phyloP scores from a whole-genome alignment of 2,797 vertebrate genomes.

The Tarsius wallacei region DNA sequence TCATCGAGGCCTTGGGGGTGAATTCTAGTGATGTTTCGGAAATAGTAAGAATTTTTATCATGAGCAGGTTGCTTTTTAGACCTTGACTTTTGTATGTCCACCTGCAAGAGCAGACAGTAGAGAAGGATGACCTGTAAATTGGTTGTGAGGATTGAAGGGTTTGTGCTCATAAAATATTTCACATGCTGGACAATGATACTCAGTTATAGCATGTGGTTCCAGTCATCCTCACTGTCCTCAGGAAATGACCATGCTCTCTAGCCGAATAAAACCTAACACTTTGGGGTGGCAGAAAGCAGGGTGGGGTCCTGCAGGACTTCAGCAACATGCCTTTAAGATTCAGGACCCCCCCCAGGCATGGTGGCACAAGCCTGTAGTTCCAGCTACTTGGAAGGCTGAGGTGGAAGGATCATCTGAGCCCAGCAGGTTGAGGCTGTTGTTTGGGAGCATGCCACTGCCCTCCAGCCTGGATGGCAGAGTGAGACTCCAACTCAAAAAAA shows the following conservation, averaged over 20 bases:
- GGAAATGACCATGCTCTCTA: background rate
- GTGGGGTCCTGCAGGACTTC: background rate
- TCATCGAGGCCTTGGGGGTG: background rate
- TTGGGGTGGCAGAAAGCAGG: background rate
- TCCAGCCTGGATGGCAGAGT: too few relatives aligned
- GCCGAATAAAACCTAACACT: background rate
- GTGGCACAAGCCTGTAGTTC: too few relatives aligned
- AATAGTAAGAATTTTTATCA: background rate
- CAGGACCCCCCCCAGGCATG: background rate
- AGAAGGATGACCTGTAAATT: background rate
- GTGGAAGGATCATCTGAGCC: too few relatives aligned
- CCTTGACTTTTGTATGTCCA: background rate
- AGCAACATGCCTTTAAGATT: background rate
- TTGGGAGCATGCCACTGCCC: too few relatives aligned
- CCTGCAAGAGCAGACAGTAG: background rate
- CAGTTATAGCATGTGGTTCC: accelerated
- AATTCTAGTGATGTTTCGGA: background rate
- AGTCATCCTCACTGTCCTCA: background rate
- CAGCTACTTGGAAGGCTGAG: too few relatives aligned
- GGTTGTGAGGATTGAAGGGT: background rate
- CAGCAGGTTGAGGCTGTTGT: too few relatives aligned
- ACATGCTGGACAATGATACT: background rate
- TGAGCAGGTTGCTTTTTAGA: background rate
- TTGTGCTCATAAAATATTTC: too few relatives aligned
- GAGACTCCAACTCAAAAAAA: too few relatives aligned